A percentile compares a stretch with the other conserved stretches of the same genome.
Evolutionary conservation across 2,888 invertebrate genomes (phyloP).

Genomic region (Rotaria sp.): DNA sequence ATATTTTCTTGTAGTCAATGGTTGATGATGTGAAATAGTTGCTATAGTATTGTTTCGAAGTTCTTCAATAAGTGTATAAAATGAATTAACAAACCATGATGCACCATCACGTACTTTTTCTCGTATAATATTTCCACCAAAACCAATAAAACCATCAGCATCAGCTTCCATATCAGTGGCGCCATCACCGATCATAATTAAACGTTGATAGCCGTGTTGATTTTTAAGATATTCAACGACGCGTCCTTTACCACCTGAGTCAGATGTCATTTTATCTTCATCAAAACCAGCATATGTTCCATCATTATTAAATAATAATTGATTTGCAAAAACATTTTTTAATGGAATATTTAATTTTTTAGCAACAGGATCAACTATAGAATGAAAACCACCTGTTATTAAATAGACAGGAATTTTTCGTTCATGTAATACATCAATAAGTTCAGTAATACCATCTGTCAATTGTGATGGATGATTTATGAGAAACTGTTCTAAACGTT

Average conservation of each 20-base stretch:
- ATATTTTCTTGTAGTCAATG: background rate
- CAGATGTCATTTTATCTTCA: slow-evolving; percentile 77
- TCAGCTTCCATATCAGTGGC: slow-evolving; percentile 86
- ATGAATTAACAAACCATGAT: slow-evolving; percentile 79
- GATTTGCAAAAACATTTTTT: slow-evolving; percentile 79
- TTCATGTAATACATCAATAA: slow-evolving; percentile 69
- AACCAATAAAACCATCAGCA: slow-evolving; percentile 65
- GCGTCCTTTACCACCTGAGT: slow-evolving; percentile 81
- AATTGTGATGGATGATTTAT: slow-evolving; percentile 56
- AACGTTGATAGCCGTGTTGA: slow-evolving; percentile 64
- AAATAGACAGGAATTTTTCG: slow-evolving; percentile 76
- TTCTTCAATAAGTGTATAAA: slow-evolving; percentile 68
- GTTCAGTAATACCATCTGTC: slow-evolving; percentile 61
- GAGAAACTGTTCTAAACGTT: slow-evolving; percentile 72
- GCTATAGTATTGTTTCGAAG: slow-evolving; percentile 46
- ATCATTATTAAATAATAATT: slow-evolving; percentile 72
- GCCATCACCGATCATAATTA: slow-evolving; percentile 91
- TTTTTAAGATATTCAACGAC: slow-evolving; percentile 74
- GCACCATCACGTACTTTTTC: slow-evolving; percentile 73
- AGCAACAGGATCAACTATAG: slow-evolving; percentile 81
- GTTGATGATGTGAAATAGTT: background rate
- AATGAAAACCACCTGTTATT: slow-evolving; percentile 86
- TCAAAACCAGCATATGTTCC: slow-evolving; percentile 90
- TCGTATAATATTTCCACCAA: slow-evolving; percentile 82
- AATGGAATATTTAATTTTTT: slow-evolving; percentile 69